Evolutionary conservation across 1,140 invertebrate genomes (phyloP).

Genomic region (Leucophenga varia): DNA sequence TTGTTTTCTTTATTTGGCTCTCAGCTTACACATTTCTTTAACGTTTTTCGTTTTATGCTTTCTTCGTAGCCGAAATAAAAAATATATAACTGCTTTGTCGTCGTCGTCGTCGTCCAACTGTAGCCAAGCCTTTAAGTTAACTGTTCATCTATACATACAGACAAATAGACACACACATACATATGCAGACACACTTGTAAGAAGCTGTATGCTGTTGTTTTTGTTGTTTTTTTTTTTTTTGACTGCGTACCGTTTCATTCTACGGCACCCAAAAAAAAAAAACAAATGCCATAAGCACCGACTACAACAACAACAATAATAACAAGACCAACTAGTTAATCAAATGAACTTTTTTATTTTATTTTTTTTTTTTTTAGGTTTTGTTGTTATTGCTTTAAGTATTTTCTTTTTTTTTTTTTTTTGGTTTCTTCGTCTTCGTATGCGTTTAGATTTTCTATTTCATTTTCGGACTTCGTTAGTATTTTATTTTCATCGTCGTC

Average conservation of each 20-base stretch:
- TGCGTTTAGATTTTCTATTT: slow-evolving; percentile 20
- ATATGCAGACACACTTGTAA: slow-evolving; percentile 9
- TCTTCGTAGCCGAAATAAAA: slow-evolving; percentile 18
- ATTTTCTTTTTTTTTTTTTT: no score
- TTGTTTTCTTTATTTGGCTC: slow-evolving; percentile 3
- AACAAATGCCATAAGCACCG: no score
- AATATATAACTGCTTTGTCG: neutral
- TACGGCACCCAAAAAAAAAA: slow-evolving; percentile 24
- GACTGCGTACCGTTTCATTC: slow-evolving; percentile 38
- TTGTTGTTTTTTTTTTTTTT: slow-evolving; percentile 28
- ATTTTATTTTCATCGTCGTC: slow-evolving; percentile 10
- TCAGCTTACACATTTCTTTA: neutral
- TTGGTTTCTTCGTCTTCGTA: neutral
- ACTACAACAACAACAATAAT: neutral
- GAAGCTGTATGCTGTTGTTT: no score
- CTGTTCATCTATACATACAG: no score
- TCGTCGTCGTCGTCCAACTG: slow-evolving; percentile 10
- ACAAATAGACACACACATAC: slow-evolving; percentile 29
- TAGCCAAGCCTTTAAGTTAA: slow-evolving; percentile 41
- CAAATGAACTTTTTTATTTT: slow-evolving; percentile 23
- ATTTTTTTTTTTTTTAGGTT: neutral
- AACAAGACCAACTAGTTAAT: slow-evolving; percentile 2
- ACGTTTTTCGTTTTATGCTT: slow-evolving; percentile 16
- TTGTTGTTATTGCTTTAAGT: slow-evolving; percentile 8
- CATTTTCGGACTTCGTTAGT: slow-evolving; percentile 16